Evolutionary conservation across 1,140 invertebrate species (phyloP).

Genomic region (Heliconius melpomene): DNA sequence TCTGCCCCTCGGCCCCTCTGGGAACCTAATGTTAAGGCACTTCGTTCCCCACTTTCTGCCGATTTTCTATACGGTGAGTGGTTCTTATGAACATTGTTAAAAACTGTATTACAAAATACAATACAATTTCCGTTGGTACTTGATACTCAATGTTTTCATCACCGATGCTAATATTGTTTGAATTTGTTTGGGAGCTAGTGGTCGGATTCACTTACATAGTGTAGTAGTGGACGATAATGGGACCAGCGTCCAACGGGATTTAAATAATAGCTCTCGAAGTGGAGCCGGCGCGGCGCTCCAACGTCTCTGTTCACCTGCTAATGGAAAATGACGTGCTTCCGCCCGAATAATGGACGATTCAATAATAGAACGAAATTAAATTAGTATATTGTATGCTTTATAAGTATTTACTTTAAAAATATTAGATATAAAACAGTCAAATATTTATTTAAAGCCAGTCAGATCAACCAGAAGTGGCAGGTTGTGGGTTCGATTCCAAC

Average conservation of each 20-base stretch:
- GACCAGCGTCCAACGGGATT: slow-evolving; percentile 49
- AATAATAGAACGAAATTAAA: slow-evolving; percentile 5
- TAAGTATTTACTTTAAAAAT: no score
- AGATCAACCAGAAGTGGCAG: no score
- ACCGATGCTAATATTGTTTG: slow-evolving; percentile 31
- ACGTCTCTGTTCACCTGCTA: slow-evolving; percentile 44
- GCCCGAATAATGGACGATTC: not conserved
- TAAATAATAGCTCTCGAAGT: slow-evolving; percentile 51
- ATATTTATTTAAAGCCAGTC: not conserved
- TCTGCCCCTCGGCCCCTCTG: no score
- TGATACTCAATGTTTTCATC: slow-evolving; percentile 27
- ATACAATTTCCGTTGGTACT: slow-evolving; percentile 35
- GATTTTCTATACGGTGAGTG: no score
- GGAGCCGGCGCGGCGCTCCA: slow-evolving; percentile 35
- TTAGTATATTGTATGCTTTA: not conserved
- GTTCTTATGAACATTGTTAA: no score
- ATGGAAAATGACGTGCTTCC: slow-evolving; percentile 46
- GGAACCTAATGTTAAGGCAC: no score
- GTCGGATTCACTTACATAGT: slow-evolving; percentile 41
- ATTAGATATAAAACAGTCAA: no score
- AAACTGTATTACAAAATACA: not conserved
- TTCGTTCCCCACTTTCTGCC: no score
- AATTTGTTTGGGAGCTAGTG: slow-evolving; percentile 34
- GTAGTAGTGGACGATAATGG: slow-evolving; percentile 43
- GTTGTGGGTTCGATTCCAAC: no score